Conservation (phyloP, 2,888 invertebrate species). For the Sinohyriopsis cumingii region DNA sequence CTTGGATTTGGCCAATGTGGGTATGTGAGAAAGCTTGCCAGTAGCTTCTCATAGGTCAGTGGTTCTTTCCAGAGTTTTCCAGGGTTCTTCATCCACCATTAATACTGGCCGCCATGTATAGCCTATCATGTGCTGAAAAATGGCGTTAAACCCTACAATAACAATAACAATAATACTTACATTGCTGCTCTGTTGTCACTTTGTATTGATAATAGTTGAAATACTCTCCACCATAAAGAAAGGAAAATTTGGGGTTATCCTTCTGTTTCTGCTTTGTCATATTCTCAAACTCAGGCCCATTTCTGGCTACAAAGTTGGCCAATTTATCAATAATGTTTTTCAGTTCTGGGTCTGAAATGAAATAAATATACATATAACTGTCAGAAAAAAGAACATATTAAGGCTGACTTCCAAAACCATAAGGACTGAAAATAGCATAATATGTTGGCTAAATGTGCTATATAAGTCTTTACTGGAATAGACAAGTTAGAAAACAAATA, state of each 20-base stretch:
- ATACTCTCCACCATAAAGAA: constrained; percentile 95
- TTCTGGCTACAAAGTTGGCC: constrained; percentile 97
- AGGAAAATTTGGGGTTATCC: constrained; percentile 97
- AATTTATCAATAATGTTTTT: constrained; percentile 98
- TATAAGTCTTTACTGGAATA: no score
- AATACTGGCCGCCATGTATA: no score
- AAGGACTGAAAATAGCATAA: no score
- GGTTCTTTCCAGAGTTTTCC: no score
- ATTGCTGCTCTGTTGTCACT: constrained; percentile 89
- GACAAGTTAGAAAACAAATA: no score
- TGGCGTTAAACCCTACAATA: no score
- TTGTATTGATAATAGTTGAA: constrained; percentile 97
- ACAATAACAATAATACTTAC: constrained; percentile 27
- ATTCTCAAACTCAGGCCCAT: constrained; percentile 99
- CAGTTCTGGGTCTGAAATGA: constrained; percentile 85
- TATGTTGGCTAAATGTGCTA: no score
- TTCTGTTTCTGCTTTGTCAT: constrained; percentile 99
- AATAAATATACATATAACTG: constrained; percentile 7
- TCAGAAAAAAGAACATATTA: neutral
- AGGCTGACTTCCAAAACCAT: constrained; percentile 1
- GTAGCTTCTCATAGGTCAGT: no score
- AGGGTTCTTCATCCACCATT: no score
- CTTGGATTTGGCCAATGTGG: no score
- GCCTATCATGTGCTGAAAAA: no score
- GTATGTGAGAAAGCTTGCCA: no score